A percentile compares a stretch with the other conserved stretches of the same genome.
Conservation (phyloP, 2,797 vertebrate species). For the Epinephelus coioides region DNA sequence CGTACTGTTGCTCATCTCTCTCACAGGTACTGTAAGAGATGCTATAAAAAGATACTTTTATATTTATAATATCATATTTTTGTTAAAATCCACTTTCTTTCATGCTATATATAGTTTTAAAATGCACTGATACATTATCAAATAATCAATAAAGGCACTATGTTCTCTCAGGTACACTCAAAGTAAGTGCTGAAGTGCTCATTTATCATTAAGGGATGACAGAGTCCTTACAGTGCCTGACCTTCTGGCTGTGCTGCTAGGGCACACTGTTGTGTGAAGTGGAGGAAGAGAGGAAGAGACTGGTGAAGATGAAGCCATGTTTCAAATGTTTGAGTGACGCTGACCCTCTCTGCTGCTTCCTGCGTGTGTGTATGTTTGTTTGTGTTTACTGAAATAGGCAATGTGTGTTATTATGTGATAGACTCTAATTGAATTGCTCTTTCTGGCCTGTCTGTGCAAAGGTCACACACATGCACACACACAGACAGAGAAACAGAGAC, state of each 20-base stretch:
- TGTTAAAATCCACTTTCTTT: background rate
- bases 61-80: conserved; percentile 1
- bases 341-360: background rate
- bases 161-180: background rate
- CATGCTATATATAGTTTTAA: background rate
- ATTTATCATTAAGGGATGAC: conserved; percentile 36
- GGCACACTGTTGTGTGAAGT: background rate
- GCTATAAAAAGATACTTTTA: background rate
- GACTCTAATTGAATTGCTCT: conserved; percentile 73
- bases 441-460: conserved; percentile 59
- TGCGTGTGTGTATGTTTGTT: conserved; percentile 11
- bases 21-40: background rate
- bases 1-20: background rate
- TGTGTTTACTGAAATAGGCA: conserved; percentile 45
- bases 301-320: conserved; percentile 23
- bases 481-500: background rate
- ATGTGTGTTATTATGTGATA: conserved; percentile 45
- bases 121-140: background rate
- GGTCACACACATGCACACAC: conserved; percentile 23
- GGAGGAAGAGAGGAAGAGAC: background rate
- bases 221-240: conserved; percentile 19
- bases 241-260: conserved; percentile 1
- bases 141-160: conserved; percentile 7
- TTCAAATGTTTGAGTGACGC: conserved; percentile 30
- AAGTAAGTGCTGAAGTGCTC: conserved; percentile 2